phyloP scores from a whole-genome alignment of 2,113 vertebrate genomes.

The Cyphomyrus discorhynchus region DNA sequence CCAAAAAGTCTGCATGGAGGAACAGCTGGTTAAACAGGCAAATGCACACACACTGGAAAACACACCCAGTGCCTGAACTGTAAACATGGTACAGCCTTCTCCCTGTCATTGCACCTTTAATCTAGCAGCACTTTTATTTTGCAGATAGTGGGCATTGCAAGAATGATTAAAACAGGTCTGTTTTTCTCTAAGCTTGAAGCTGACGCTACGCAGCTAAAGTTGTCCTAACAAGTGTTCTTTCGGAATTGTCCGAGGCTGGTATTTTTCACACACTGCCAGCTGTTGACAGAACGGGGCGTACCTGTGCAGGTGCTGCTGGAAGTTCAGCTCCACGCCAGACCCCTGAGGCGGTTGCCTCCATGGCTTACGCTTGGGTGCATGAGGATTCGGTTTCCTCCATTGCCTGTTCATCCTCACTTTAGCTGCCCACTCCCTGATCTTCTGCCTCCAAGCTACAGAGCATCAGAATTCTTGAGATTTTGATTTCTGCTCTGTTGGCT shows the following conservation, averaged over 20 bases:
- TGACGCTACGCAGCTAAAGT: neutral
- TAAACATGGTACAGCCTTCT: neutral
- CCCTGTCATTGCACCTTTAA: neutral
- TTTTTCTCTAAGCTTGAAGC: neutral
- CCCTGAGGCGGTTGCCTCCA: neutral
- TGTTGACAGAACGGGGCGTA: neutral
- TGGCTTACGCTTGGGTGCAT: neutral
- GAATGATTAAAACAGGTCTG: neutral
- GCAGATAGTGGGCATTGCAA: too few relatives aligned
- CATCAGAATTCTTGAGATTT: neutral
- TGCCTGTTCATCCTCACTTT: neutral
- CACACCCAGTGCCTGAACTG: neutral
- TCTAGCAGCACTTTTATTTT: neutral
- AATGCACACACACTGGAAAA: neutral
- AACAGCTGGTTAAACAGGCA: neutral
- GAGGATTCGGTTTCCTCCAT: neutral
- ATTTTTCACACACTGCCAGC: neutral
- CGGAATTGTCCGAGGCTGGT: neutral
- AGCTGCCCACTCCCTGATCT: neutral
- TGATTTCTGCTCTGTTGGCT: neutral
- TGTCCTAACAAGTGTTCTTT: neutral
- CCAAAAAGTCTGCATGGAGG: constrained; percentile 41
- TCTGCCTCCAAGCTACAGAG: neutral
- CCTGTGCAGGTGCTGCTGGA: constrained; percentile 26
- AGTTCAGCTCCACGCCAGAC: neutral